A percentile compares a stretch with the other conserved stretches of the same genome.
Conservation (phyloP, 2,113 vertebrate genomes). For the Elaphurus davidianus region DNA sequence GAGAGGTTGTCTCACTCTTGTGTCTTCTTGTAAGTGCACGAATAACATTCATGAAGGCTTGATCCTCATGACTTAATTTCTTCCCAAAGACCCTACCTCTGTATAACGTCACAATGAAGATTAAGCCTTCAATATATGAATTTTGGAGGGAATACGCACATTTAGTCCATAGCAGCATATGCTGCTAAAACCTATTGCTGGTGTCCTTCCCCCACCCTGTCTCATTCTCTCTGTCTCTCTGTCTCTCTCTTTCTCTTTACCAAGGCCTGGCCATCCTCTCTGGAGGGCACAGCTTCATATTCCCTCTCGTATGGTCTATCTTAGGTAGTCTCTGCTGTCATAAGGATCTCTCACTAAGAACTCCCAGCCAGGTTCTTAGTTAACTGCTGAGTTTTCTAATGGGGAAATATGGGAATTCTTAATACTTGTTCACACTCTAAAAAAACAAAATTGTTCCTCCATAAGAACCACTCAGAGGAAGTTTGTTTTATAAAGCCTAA, state of each 20-base stretch:
- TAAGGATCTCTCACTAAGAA: not conserved
- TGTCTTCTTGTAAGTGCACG: not conserved
- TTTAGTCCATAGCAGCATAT: not conserved
- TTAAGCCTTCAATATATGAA: not conserved
- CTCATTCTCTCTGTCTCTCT: not conserved
- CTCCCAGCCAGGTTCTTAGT: not conserved
- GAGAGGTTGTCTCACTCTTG: not conserved
- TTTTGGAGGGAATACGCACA: not conserved
- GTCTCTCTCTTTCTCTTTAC: not conserved
- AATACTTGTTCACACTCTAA: not conserved
- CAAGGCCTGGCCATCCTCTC: not conserved
- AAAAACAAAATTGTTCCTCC: not conserved
- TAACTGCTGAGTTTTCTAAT: not conserved
- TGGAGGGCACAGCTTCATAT: not conserved
- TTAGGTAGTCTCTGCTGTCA: not conserved
- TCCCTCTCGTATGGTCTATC: not conserved
- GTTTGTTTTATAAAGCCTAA: not conserved
- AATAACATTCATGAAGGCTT: not conserved
- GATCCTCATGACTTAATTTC: not conserved
- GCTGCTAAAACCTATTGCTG: not conserved
- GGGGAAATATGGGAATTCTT: not conserved
- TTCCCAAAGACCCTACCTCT: not conserved
- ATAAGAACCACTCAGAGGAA: not conserved
- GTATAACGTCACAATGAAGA: not conserved
- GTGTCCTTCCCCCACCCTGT: not conserved